These are phyloP conservation scores for Andrena fulva DNA, from an alignment of 2,888 invertebrate genomes.

Conservation along the genomic window DNA sequence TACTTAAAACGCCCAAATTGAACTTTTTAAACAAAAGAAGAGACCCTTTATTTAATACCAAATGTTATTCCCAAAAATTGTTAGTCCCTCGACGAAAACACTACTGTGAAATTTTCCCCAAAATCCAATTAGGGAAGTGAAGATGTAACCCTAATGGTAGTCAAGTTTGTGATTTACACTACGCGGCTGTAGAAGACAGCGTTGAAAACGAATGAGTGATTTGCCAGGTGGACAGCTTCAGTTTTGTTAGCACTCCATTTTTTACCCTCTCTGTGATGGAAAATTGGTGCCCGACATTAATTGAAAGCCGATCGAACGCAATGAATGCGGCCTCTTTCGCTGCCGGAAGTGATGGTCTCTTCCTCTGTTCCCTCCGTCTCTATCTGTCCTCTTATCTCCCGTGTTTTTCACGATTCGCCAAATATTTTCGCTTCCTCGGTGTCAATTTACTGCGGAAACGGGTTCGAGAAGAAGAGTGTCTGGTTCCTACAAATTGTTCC, in stretches of 20 bases:
- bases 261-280: slow-evolving; percentile 23
- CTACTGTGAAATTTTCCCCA: not conserved
- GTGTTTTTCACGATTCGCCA: not conserved
- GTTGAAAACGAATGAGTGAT: slow-evolving; percentile 47
- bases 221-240: slow-evolving; percentile 53
- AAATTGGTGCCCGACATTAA: slow-evolving; percentile 62
- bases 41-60: not conserved
- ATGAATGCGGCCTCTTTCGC: slow-evolving; percentile 61
- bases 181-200: not conserved
- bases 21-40: too few relatives aligned
- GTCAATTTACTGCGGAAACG: not conserved
- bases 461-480: not conserved
- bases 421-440: not conserved
- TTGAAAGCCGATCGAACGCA: slow-evolving; percentile 75
- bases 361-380: not conserved
- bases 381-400: not conserved
- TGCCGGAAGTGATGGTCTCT: slow-evolving; percentile 37
- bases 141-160: not conserved
- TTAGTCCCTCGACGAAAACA: not conserved
- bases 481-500: not conserved
- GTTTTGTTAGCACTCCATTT: slow-evolving; percentile 35
- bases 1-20: too few relatives aligned
- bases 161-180: slow-evolving; percentile 13
- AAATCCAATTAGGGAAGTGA: slow-evolving; percentile 13
- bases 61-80: not conserved